These are phyloP conservation scores for Poecilia latipinna DNA, from an alignment of 2,113 vertebrate genomes.

Conservation along the genomic window DNA sequence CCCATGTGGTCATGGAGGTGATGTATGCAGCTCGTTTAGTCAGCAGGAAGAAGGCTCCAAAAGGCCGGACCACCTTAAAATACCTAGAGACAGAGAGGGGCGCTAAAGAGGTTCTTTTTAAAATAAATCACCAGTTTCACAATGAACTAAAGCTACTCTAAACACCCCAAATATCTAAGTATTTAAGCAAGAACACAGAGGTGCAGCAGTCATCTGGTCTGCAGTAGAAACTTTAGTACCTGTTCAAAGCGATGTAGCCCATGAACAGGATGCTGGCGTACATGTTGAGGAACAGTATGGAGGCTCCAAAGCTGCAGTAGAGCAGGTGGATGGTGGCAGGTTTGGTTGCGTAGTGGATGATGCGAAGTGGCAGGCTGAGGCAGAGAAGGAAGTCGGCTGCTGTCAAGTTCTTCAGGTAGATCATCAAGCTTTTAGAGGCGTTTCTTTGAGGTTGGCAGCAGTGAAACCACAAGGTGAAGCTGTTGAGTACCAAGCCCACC, in stretches of 20 bases:
- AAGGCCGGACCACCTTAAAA: not conserved
- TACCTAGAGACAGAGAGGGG: not conserved
- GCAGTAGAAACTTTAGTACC: not conserved
- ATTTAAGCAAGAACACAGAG: not conserved
- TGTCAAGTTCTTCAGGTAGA: slow-evolving; percentile 79
- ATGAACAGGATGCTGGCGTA: slow-evolving; percentile 81
- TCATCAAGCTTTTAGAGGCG: slow-evolving; percentile 52
- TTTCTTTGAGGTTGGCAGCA: slow-evolving; percentile 46
- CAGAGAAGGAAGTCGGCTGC: slow-evolving; percentile 75
- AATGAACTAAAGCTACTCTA: not conserved
- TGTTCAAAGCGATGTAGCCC: not conserved
- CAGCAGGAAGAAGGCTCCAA: not conserved
- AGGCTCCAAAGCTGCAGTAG: slow-evolving; percentile 73
- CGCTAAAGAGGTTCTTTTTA: not conserved
- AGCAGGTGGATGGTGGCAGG: slow-evolving; percentile 10
- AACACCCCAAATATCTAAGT: not conserved
- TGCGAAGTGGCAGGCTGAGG: slow-evolving; percentile 69
- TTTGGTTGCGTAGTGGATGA: slow-evolving; percentile 49
- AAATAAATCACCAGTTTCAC: no score
- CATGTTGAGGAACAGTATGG: slow-evolving; percentile 78
- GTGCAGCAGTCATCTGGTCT: not conserved
- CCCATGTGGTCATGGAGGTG: not conserved
- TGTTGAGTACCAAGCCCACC: slow-evolving; percentile 69
- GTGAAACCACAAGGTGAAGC: slow-evolving; percentile 72
- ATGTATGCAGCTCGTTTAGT: not conserved